Evolutionary conservation across 2,888 invertebrate genomes (phyloP).

Genomic region (Nasonovia ribisnigri): DNA sequence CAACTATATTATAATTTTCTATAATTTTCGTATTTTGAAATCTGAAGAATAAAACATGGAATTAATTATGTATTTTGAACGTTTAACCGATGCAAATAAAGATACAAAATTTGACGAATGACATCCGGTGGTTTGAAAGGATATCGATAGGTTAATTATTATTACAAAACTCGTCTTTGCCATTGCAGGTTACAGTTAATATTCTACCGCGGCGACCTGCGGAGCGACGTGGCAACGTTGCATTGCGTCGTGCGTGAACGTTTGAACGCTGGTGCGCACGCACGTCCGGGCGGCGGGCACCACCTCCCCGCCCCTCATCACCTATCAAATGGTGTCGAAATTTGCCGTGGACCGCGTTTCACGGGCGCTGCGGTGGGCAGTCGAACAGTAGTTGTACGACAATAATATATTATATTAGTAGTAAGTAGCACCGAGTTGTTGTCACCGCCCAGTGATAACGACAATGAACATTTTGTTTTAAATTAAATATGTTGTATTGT

Average conservation of each 20-base stretch:
- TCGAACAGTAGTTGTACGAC: not conserved
- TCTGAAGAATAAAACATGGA: too few species aligned
- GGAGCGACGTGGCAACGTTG: not conserved
- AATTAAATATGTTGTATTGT: not conserved
- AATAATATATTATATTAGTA: not conserved
- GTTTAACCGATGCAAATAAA: not conserved
- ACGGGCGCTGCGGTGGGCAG: not conserved
- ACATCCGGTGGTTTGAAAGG: not conserved
- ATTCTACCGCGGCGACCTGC: not conserved
- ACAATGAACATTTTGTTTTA: not conserved
- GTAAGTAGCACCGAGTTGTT: not conserved
- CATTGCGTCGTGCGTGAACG: not conserved
- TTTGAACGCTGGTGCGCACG: not conserved
- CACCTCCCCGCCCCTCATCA: not conserved
- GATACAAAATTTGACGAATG: not conserved
- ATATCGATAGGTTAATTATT: not conserved
- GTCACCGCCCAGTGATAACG: not conserved
- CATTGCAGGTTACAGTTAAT: not conserved
- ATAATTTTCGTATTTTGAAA: too few species aligned
- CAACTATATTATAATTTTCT: too few species aligned
- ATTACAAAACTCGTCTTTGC: not conserved
- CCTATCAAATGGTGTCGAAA: not conserved
- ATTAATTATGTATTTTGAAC: too few species aligned
- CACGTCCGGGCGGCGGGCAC: not conserved
- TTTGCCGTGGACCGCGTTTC: not conserved